Evolutionary conservation across 2,797 vertebrate genomes (phyloP), one percentile per base, ranked within the genome.

Genomic region (Urosaurus nigricauda): DNA sequence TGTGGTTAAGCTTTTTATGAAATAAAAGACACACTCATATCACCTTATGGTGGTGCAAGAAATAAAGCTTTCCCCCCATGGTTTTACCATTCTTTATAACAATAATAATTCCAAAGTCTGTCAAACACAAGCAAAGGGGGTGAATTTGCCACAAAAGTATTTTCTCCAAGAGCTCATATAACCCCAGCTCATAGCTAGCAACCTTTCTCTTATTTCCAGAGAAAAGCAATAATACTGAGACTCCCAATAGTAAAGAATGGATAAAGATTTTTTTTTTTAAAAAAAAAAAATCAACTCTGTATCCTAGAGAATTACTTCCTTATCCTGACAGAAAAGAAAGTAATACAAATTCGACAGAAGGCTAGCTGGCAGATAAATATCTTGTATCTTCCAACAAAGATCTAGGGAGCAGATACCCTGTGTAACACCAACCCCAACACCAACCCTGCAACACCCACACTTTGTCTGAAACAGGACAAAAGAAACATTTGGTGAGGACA

Each of bases 221-320:
- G 90, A 93, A 95, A 93, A 90, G 40, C 83, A 95, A 89, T 90
- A 94, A 92, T 81, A 78, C 7, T 32, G 56, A 21, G 88, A 92
- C 32, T 95, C 90, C 92, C 91, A 92, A 19, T 87, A 86, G 91
- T 74, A 2, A 32, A 43, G 32, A 77, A n/a, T 68, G 65, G 32
- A 68, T 68, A 21, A 65, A 26, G 60, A 29, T 29, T 68, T 32
- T 32, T 68, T 32, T 29, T 68, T 17, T n/a, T n/a, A n/a, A n/a
- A n/a, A n/a, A n/a, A n/a, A 17, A 58, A 56, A 68, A 32, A 13
- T 24, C 26, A 91, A 83, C 88, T 0, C 0, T 87, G 40, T n/a
- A 73, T 90, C 85, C 90, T 68, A 85, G 0, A 89, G 74, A 1
- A 3, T 40, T 87, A 86, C 83, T 71, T 90, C 24, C 89, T 17